Evolutionary conservation across 2,113 vertebrate species (phyloP).

Genomic region (Tursiops truncatus): DNA sequence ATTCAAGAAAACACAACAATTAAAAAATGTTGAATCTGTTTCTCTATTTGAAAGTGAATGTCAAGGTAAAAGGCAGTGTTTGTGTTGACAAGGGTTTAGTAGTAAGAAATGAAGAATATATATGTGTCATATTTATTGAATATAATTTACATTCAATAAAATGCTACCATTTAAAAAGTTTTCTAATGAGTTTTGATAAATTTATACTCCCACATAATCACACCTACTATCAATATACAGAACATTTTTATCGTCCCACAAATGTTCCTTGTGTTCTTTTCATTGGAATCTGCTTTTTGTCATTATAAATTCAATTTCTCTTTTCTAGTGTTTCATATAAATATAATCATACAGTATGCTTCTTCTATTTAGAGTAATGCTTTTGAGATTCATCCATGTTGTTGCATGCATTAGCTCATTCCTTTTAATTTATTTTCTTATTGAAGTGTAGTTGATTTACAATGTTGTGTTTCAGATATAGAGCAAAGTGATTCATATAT

Average conservation of each 20-base stretch:
- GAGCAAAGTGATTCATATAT: background rate
- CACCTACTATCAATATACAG: background rate
- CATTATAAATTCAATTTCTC: background rate
- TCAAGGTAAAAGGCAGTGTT: background rate
- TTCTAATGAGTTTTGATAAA: conserved; percentile 5
- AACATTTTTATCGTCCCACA: background rate
- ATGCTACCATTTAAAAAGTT: background rate
- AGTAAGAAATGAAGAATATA: background rate
- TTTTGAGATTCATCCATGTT: background rate
- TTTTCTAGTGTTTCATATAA: background rate
- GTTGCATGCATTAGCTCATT: background rate
- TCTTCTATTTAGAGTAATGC: background rate
- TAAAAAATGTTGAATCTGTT: background rate
- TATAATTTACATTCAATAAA: background rate
- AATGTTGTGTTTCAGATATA: background rate
- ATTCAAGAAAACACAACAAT: background rate
- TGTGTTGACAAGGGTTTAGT: background rate
- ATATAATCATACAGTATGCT: background rate
- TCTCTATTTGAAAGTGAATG: background rate
- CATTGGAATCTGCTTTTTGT: background rate
- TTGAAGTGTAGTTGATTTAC: background rate
- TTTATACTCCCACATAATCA: background rate
- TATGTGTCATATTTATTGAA: background rate
- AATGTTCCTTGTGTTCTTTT: background rate
- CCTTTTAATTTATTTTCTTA: background rate